Base-by-base conservation (phyloP, 2,113 vertebrate genomes). In the Delphinus delphis region DNA sequence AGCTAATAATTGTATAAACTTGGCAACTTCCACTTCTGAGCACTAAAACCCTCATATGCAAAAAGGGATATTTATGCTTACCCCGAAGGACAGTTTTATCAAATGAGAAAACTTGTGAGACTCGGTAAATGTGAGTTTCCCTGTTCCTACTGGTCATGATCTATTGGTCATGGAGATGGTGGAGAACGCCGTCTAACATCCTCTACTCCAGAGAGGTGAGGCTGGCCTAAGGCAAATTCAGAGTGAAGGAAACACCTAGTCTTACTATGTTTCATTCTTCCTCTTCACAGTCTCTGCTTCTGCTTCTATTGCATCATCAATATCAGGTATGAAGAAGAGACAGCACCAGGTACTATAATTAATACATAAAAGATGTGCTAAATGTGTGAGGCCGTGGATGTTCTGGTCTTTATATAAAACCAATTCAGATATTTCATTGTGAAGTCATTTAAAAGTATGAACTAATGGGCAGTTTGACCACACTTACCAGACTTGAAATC, bases 391-490 rank as follows among this genome's bases (percentile, higher is more conserved):
- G 94, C 95, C 95, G 74, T 0, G 3, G 89, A 41, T 0, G n/a
- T 96, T 63, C 55, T 77, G 21, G 90, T 0, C 96, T 98, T 96
- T 38, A 3, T 92, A 73, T 1, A n/a, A 74, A 14, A 53, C 92
- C 55, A 62, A 93, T 97, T 96, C 74, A 85, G 93, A 79, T 93
- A 96, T 97, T 97, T 85, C 97, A 77, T 63, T 96, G 96, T 94
- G 38, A 98, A 97, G 95, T 90, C 96, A n/a, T 94, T 96, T 95
- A 89, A 98, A 98, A 97, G 96, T 97, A 90, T 95, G 95, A 98
- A 98, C 98, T 98, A 98, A 98, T 98, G 97, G 97, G 97, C 93
- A 98, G 97, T 98, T 98, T 98, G 98, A 97, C 98, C 97, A 98
- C 95, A 96, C 93, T 97, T 97, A 96, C 90, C 95, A 96, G 96